Conservation (phyloP, 2,113 vertebrate genomes). For the Condylura cristata region DNA sequence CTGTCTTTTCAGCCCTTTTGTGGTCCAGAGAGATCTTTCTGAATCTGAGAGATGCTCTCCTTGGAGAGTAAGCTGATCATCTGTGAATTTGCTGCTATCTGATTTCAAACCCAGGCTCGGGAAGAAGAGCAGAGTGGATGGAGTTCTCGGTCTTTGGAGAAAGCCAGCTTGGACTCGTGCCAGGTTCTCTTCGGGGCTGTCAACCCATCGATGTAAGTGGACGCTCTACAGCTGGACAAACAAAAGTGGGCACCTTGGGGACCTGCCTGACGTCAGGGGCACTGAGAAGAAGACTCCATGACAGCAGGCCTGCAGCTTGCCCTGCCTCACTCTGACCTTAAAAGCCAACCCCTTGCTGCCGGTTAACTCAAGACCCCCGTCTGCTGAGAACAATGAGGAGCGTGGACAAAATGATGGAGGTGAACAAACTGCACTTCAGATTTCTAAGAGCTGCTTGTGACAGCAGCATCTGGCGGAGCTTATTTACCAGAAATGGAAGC, state of each 20-base stretch:
- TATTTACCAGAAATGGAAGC: not conserved
- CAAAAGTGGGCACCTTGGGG: not conserved
- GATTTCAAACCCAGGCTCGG: not conserved
- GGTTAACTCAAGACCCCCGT: not conserved
- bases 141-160: not conserved
- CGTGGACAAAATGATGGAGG: no score
- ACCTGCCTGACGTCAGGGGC: not conserved
- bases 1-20: not conserved
- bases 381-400: not conserved
- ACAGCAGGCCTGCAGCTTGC: not conserved
- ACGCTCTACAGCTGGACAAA: no score
- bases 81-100: not conserved
- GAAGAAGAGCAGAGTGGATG: not conserved
- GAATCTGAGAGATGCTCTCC: not conserved
- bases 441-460: not conserved
- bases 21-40: not conserved
- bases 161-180: not conserved
- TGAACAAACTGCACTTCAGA: rapidly evolving
- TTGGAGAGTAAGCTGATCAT: not conserved
- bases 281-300: not conserved
- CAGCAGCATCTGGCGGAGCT: not conserved
- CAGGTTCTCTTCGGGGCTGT: not conserved
- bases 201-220: rapidly evolving
- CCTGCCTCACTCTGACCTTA: not conserved
- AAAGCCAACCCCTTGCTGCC: not conserved